Evolutionary conservation across 2,888 invertebrate genomes (phyloP).

Genomic region (Trachelus troglodyta): DNA sequence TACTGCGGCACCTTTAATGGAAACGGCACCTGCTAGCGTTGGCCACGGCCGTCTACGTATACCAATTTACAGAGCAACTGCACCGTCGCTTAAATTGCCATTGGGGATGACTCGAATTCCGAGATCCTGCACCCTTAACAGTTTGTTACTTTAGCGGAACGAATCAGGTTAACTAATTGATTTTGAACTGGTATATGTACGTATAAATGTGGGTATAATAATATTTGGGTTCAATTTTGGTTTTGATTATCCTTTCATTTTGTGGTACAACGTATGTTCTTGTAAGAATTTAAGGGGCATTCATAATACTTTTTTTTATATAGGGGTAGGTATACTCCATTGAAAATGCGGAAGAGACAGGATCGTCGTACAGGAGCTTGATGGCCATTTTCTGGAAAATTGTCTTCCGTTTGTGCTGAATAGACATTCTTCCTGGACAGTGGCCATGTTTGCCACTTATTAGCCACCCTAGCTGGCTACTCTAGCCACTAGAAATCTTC

Average conservation of each 20-base stretch:
- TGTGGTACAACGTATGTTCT: too few species aligned
- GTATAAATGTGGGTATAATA: neutral
- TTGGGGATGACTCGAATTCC: neutral
- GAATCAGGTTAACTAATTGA: neutral
- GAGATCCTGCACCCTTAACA: neutral
- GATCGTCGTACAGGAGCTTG: neutral
- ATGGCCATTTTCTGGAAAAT: neutral
- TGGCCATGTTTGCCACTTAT: neutral
- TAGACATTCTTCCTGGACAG: neutral
- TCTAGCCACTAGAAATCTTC: neutral
- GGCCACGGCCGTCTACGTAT: conserved; percentile 16
- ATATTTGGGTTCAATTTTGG: too few species aligned
- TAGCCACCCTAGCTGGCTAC: neutral
- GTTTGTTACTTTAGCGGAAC: neutral
- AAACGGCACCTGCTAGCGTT: conserved; percentile 8
- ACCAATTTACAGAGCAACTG: conserved; percentile 29
- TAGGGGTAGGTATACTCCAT: too few species aligned
- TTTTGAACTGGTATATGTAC: neutral
- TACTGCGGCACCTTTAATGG: conserved; percentile 20
- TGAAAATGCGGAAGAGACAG: neutral
- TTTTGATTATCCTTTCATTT: too few species aligned
- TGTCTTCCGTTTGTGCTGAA: neutral
- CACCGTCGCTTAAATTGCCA: conserved; percentile 19
- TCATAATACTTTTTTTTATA: too few species aligned
- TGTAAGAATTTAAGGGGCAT: too few species aligned